Evolutionary conservation across 2,113 vertebrate species (phyloP), one percentile per base, ranked within the genome.

Genomic region (Cacatua alba): DNA sequence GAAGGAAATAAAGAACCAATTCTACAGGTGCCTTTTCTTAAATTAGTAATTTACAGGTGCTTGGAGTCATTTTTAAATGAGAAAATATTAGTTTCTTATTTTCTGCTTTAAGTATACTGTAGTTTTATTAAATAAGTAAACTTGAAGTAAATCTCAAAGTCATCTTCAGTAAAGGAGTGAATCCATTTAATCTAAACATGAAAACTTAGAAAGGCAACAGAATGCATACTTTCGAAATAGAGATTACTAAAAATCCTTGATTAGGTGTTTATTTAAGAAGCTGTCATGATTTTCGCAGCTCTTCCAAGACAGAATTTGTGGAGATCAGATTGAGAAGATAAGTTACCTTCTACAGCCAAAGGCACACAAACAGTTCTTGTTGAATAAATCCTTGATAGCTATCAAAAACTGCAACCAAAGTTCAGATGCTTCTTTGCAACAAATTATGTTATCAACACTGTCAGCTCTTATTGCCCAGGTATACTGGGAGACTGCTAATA

Each of bases 321-420:
- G 33, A 68, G 46, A 95, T 91, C 86, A 91, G 84, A 86, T 88
- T 93, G n/a, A 70, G 55, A 92, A 85, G 26, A 64, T 55, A 94
- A 79, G 76, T 95, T 94, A 77, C 84, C 44, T 82, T 83, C 75
- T 52, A 39, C 55, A 87, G 52, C 89, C 78, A 78, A 78, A 96
- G 31, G 48, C 46, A 57, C 23, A 65, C 21, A 71, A 96, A 87
- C 13, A 39, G 77, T 48, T 76, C 72, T 74, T 76, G 41, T 62
- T 79, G 78, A 91, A 88, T 91, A 89, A 95, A 95, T 94, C 76
- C 88, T 80, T 88, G 88, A 91, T 77, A 77, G 57, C 70, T 90
- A 91, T 88, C 71, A 91, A 80, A 92, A 94, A 46, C 55, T 88
- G 51, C 68, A 81, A 82, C 64, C 77, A 57, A 91, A 95, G 72